phyloP scores from a whole-genome alignment of 2,888 invertebrate species.

The Myopa testacea region DNA sequence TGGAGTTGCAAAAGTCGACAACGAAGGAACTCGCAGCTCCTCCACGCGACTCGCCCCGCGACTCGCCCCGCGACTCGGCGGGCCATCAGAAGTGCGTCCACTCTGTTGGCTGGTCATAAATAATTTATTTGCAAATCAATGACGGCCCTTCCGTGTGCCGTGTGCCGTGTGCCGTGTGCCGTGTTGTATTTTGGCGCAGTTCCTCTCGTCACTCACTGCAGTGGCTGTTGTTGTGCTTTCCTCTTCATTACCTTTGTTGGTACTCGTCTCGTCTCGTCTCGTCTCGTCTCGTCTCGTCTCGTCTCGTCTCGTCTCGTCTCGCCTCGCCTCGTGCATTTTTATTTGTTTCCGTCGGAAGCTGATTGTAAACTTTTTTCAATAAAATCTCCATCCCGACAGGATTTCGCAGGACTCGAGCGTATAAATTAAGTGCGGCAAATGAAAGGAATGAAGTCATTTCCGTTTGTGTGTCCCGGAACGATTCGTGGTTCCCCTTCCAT shows the following conservation, averaged over 20 bases:
- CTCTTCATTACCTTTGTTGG: too few species aligned
- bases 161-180: background rate
- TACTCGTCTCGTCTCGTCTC: too few species aligned
- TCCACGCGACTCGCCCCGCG: background rate
- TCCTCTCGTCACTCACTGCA: background rate
- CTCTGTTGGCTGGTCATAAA: conserved; percentile 13
- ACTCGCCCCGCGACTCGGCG: background rate
- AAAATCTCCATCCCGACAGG: background rate
- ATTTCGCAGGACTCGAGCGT: background rate
- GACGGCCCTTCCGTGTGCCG: background rate
- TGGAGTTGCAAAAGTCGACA: conserved; percentile 2
- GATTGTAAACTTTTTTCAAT: background rate
- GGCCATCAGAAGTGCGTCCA: conserved; percentile 7
- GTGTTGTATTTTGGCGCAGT: background rate
- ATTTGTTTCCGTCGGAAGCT: background rate
- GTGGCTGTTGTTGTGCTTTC: too few species aligned
- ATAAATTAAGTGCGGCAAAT: conserved; percentile 13
- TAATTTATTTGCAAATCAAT: conserved; percentile 37
- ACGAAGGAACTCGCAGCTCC: background rate
- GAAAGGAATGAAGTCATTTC: background rate
- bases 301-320: too few species aligned
- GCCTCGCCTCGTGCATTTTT: background rate
- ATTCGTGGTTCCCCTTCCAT: background rate
- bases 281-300: background rate
- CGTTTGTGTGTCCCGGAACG: conserved; percentile 18